Percentiles rank a stretch among this genome's conserved stretches.
Evolutionary conservation across 2,797 vertebrate genomes (phyloP).

Genomic region (Emydoidea blandingii): DNA sequence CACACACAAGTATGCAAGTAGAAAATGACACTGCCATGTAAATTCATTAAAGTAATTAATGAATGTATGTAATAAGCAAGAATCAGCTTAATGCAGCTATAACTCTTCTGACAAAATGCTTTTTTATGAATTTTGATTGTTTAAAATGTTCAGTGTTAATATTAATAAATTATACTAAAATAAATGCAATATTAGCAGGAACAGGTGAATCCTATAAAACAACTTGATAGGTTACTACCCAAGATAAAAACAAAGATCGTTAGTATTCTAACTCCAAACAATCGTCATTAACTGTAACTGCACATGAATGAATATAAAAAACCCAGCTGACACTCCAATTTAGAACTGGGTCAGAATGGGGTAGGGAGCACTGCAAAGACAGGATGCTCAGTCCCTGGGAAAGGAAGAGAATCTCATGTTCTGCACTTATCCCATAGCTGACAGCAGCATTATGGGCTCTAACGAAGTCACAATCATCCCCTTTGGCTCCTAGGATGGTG

Average conservation of each 20-base stretch:
- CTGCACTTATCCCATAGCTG: not conserved
- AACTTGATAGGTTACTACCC: not conserved
- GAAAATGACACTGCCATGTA: slow-evolving; percentile 3
- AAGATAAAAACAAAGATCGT: not conserved
- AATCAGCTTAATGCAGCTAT: slow-evolving; percentile 3
- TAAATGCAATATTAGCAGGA: slow-evolving; percentile 12
- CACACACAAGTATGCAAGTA: slow-evolving; percentile 7
- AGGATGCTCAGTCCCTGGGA: not conserved
- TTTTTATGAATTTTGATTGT: not conserved
- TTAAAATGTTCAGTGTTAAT: slow-evolving; percentile 18
- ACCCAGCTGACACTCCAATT: not conserved
- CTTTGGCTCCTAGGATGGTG: not conserved
- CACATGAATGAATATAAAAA: slow-evolving; percentile 20
- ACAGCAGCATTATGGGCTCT: not conserved
- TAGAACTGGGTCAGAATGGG: not conserved
- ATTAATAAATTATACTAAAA: slow-evolving; percentile 30
- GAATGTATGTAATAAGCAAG: not conserved
- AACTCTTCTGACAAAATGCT: not conserved
- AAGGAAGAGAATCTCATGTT: not conserved
- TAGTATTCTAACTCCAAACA: not conserved
- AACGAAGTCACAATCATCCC: not conserved
- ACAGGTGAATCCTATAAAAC: not conserved
- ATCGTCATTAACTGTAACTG: slow-evolving; percentile 16
- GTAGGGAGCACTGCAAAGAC: not conserved
- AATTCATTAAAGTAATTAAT: slow-evolving; percentile 10